Percentiles rank a stretch among this genome's conserved stretches.
Conservation (phyloP, 2,888 invertebrate species). For the Microplitis deprimator region DNA sequence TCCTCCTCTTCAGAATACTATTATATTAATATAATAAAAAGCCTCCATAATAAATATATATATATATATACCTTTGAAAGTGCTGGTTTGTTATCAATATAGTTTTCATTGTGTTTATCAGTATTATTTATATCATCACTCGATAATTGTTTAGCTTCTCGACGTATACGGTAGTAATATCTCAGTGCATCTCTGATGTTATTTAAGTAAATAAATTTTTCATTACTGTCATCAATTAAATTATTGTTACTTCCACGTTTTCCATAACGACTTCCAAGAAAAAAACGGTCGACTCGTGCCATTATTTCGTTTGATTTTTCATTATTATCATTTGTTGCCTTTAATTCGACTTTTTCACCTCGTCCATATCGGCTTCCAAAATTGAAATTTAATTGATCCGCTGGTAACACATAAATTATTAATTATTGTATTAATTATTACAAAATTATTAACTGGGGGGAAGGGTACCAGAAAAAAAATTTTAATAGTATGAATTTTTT, state of each 20-base stretch:
- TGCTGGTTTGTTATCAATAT: conserved; percentile 30
- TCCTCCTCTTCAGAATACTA: not conserved
- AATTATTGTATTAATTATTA: too few relatives aligned
- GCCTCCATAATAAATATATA: not conserved
- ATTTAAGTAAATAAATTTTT: conserved; percentile 38
- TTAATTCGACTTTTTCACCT: conserved; percentile 44
- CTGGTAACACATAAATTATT: conserved; percentile 9
- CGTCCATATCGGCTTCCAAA: conserved; percentile 62
- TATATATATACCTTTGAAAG: conserved; percentile 9
- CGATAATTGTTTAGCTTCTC: conserved; percentile 20
- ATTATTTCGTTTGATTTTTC: conserved; percentile 53
- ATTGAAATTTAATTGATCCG: conserved; percentile 50
- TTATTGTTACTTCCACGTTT: conserved; percentile 56
- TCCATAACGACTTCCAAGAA: conserved; percentile 66
- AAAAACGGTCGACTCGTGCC: conserved; percentile 65
- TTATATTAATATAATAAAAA: conserved; percentile 17
- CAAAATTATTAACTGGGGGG: too few relatives aligned
- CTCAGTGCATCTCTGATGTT: conserved; percentile 53
- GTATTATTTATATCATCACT: conserved; percentile 37
- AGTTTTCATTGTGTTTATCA: conserved; percentile 34
- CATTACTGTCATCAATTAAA: conserved; percentile 1
- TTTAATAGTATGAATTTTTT: too few relatives aligned
- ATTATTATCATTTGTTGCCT: conserved; percentile 40
- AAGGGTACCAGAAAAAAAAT: too few relatives aligned
- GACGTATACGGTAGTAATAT: conserved; percentile 51